Conservation (phyloP, 2,797 vertebrate species). For the Lutjanus campechanus region DNA sequence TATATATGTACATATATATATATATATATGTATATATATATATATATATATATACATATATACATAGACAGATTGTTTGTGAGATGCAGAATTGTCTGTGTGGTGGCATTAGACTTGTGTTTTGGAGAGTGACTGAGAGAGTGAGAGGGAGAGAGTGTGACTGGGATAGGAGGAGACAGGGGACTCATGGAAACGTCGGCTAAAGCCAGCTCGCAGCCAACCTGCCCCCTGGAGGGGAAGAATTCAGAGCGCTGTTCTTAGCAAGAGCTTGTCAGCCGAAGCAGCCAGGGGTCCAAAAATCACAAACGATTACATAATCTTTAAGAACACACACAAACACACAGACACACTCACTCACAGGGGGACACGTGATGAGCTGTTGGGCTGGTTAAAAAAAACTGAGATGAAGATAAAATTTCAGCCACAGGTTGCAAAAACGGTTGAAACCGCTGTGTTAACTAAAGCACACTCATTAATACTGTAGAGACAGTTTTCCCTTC, state of each 20-base stretch:
- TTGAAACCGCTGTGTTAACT: slow-evolving; percentile 21
- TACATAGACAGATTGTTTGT: slow-evolving; percentile 1
- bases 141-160: slow-evolving; percentile 31
- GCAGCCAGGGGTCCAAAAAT: slow-evolving; percentile 53
- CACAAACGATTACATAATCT: slow-evolving; percentile 63
- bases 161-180: slow-evolving; percentile 59
- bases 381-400: slow-evolving; percentile 14
- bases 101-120: slow-evolving; percentile 16
- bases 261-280: slow-evolving; percentile 59
- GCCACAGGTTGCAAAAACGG: slow-evolving; percentile 12
- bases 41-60: too few species aligned
- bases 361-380: background rate
- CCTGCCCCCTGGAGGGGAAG: slow-evolving; percentile 50
- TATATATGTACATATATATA: too few species aligned
- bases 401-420: slow-evolving; percentile 23
- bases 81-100: background rate
- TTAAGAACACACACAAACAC: slow-evolving; percentile 23
- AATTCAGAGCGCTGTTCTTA: slow-evolving; percentile 52
- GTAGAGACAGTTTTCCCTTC: background rate
- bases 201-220: slow-evolving; percentile 58
- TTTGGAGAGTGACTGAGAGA: background rate
- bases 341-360: slow-evolving; percentile 1
- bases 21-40: background rate
- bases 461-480: slow-evolving; percentile 2
- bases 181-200: slow-evolving; percentile 65